Percentiles rank a stretch among this genome's conserved stretches.
phyloP scores from a whole-genome alignment of 2,797 vertebrate species.

The Cryptoprocta ferox region DNA sequence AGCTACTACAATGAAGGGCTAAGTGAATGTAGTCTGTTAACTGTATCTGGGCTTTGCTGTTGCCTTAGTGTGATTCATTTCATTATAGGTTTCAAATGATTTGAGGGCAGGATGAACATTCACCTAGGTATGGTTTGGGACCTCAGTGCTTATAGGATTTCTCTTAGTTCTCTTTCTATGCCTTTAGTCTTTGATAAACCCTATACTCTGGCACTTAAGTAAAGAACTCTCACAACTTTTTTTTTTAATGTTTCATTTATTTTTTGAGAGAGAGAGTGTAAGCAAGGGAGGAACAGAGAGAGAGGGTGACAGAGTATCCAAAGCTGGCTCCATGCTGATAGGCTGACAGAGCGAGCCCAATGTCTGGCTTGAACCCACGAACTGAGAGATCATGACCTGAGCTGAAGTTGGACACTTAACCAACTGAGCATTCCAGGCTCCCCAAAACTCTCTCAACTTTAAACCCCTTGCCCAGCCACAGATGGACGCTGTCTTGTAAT shows the following conservation, averaged over 20 bases:
- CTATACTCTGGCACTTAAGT: neutral
- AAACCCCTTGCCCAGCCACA: neutral
- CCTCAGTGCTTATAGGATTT: neutral
- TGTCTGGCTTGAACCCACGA: too few relatives aligned
- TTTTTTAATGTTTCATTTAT: too few relatives aligned
- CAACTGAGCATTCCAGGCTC: too few relatives aligned
- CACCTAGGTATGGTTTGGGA: neutral
- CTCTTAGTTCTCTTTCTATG: neutral
- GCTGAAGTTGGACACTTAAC: too few relatives aligned
- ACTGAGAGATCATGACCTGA: too few relatives aligned
- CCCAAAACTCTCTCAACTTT: neutral
- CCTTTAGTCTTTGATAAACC: neutral
- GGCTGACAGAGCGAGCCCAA: too few relatives aligned
- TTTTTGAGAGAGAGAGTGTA: too few relatives aligned
- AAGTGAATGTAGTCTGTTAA: neutral
- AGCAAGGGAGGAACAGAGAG: too few relatives aligned
- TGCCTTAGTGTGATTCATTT: neutral
- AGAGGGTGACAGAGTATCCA: too few relatives aligned
- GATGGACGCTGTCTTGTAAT: neutral
- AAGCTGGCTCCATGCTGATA: too few relatives aligned
- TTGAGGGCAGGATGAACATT: neutral
- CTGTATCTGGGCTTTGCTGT: neutral
- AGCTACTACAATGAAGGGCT: neutral
- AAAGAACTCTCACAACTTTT: neutral
- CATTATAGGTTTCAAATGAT: neutral